phyloP scores from a whole-genome alignment of 2,888 invertebrate species.

The Magallana nippona region DNA sequence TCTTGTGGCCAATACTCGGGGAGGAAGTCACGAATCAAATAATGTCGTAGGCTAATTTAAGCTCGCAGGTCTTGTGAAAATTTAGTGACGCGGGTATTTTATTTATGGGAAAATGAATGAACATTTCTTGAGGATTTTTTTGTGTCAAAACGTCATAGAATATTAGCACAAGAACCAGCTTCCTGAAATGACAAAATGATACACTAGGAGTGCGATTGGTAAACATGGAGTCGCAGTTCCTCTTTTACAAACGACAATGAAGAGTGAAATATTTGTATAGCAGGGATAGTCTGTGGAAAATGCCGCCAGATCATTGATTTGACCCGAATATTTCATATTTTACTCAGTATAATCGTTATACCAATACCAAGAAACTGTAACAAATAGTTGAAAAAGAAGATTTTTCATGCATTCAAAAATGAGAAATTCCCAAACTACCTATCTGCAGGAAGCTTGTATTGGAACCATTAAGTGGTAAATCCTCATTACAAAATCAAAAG shows the following conservation, averaged over 20 bases:
- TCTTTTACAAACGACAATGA: no score
- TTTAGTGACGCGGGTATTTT: conserved; percentile 22
- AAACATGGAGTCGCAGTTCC: neutral
- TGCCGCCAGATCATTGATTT: neutral
- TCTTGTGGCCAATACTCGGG: neutral
- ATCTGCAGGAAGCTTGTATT: neutral
- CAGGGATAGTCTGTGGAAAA: neutral
- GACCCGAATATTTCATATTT: conserved; percentile 3
- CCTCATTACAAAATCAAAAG: conserved; percentile 14
- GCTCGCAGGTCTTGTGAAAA: neutral
- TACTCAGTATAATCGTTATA: neutral
- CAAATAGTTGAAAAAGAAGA: no score
- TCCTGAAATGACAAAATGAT: neutral
- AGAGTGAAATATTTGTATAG: neutral
- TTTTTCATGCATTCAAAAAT: neutral
- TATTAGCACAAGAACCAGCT: neutral
- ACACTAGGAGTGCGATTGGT: neutral
- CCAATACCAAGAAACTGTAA: no score
- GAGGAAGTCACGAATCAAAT: neutral
- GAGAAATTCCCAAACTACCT: neutral
- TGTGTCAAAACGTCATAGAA: no score
- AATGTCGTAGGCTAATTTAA: neutral
- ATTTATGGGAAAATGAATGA: neutral
- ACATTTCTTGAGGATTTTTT: no score
- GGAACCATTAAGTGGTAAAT: neutral